Conservation (phyloP, 2,113 vertebrate genomes). For the Bambusicola thoracicus region DNA sequence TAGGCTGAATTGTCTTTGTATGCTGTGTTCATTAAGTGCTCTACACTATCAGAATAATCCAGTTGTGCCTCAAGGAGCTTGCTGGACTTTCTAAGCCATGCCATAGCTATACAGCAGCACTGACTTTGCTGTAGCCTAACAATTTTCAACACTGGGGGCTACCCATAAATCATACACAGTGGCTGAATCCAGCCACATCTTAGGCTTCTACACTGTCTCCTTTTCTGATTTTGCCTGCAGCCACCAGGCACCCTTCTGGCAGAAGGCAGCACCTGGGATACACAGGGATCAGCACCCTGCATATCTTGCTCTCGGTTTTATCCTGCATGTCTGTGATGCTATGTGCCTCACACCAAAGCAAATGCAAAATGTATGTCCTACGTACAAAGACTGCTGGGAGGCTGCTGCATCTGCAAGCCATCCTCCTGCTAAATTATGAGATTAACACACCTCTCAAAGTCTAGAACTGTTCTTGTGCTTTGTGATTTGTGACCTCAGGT, state of each 20-base stretch:
- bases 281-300: not conserved
- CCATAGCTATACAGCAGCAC: not conserved
- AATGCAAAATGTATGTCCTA: not conserved
- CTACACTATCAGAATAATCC: not conserved
- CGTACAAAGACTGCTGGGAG: not conserved
- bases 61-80: not conserved
- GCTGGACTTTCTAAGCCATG: not conserved
- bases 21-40: not conserved
- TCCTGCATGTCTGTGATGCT: not conserved
- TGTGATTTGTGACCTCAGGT: not conserved
- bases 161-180: accelerated
- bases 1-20: not conserved
- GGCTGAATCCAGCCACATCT: not conserved
- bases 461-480: not conserved
- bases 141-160: not conserved
- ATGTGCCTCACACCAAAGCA: not conserved
- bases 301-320: not conserved
- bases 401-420: not conserved
- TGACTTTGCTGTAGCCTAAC: not conserved
- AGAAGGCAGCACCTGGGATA: not conserved
- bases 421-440: slow-evolving; percentile 18
- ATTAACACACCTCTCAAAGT: slow-evolving; percentile 35
- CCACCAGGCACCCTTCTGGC: not conserved
- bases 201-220: not conserved
- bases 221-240: not conserved